Conservation (phyloP, 2,113 vertebrate genomes). For the rat (Rattus norvegicus) region DNA sequence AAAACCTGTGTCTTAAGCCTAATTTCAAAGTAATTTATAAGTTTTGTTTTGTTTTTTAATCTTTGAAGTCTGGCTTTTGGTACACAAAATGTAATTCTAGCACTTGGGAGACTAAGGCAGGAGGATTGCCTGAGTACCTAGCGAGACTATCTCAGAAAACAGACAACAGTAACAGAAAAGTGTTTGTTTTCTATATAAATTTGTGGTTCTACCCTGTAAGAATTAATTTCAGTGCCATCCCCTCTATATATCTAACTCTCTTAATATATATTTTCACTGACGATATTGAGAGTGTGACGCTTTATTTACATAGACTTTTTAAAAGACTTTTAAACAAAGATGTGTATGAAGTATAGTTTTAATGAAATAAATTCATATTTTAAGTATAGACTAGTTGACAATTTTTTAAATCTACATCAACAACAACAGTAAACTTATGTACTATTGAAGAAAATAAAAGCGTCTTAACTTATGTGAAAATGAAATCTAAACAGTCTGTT, state of each 20-base stretch:
- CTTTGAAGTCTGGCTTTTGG: not conserved
- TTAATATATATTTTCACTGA: slow-evolving; percentile 14
- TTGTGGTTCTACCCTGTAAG: slow-evolving; percentile 41
- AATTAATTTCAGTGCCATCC: not conserved
- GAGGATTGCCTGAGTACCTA: not conserved
- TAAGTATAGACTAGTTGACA: slow-evolving; percentile 47
- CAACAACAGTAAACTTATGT: slow-evolving; percentile 24
- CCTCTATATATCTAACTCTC: not conserved
- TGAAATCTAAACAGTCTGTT: not conserved
- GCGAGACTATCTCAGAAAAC: not conserved
- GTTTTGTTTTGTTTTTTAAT: not conserved
- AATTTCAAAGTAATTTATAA: slow-evolving; percentile 34
- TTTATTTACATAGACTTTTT: slow-evolving; percentile 15
- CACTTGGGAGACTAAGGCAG: not conserved
- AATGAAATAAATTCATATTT: slow-evolving; percentile 41
- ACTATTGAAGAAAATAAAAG: slow-evolving; percentile 17
- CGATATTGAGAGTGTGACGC: not conserved
- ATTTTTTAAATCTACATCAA: slow-evolving; percentile 29
- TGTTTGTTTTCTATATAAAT: slow-evolving; percentile 11
- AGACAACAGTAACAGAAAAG: not conserved
- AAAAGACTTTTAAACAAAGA: not conserved
- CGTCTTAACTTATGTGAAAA: slow-evolving; percentile 42
- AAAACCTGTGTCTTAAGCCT: slow-evolving; percentile 24
- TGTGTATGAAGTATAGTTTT: slow-evolving; percentile 45
- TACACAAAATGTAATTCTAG: not conserved